These are phyloP conservation scores for Argyresthia albistria DNA, from an alignment of 2,888 invertebrate genomes.

Conservation along the genomic window DNA sequence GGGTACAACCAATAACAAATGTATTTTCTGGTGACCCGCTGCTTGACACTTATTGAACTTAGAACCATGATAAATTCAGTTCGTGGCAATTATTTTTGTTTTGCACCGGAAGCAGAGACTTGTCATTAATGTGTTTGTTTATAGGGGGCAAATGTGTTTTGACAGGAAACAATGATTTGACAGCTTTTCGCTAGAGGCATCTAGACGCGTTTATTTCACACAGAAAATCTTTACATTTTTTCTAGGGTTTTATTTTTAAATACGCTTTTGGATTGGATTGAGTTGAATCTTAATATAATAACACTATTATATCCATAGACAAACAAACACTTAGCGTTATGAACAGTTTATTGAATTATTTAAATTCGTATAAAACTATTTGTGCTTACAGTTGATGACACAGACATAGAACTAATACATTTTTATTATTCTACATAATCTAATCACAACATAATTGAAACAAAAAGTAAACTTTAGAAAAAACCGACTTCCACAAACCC, in stretches of 20 bases:
- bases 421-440: no score
- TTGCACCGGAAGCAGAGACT: neutral
- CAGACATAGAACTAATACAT: no score
- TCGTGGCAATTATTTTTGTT: neutral
- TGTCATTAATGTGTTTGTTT: neutral
- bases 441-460: no score
- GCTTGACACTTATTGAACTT: slow-evolving; percentile 27
- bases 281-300: neutral
- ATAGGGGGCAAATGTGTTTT: no score
- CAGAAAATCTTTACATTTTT: no score
- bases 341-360: no score
- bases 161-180: no score
- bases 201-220: neutral
- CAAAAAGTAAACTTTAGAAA: no score
- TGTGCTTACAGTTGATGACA: no score
- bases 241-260: no score
- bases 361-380: neutral
- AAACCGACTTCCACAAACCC: no score
- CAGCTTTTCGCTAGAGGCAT: neutral
- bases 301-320: no score
- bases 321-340: neutral
- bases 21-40: slow-evolving; percentile 4
- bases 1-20: slow-evolving; percentile 13
- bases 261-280: neutral
- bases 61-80: slow-evolving; percentile 1